Base-by-base conservation (phyloP, 2,888 invertebrate genomes). In the Aspidapion aeneum region DNA sequence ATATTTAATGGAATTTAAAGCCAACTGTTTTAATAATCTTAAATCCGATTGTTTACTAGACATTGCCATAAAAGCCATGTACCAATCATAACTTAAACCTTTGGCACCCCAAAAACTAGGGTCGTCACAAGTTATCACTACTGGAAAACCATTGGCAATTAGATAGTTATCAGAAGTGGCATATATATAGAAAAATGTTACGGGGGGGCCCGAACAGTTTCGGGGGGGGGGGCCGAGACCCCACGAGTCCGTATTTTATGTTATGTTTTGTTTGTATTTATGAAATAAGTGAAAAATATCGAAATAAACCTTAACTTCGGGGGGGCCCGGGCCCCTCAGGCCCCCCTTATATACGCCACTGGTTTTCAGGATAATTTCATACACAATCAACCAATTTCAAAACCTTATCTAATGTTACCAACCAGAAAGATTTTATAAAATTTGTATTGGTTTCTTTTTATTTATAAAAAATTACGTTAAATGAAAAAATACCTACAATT, bases 131-230 rank as follows among this genome's bases (percentile, higher is more conserved):
- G 90, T 88, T 20, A 93, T 80, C 0, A 93, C 88, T 0, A 92
- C 84, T 0, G 93, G 90, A 73, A 86, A 83, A 49, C 86, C 85
- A 17, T 85, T 80, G 1, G 90, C 85, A 58, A 93, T 93, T 92
- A 90, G 91, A 81, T 93, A 93, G 76, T 85, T 82, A 0, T 86
- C 84, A 0, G 93, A 91, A 81, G 0, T 93, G 89, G 75, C 88
- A 89, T 1, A 93, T 83, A 79, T 93, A 93, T 20, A 93, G 77
- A 0, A 88, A 90, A 35, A 92, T 90, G 21, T 84, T 79, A 73
- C 0, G 89, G 90, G 69, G 86, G 93, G 1, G 88, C 93, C 68
- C 93, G 93, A 0, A 93, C 93, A 61, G 93, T 86, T 35, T 93
- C 83, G 69, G 87, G 88, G 0, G 83, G 57, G 90, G 90, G 21